Conservation (phyloP, 2,113 vertebrate genomes). For the Microtus oregoni region DNA sequence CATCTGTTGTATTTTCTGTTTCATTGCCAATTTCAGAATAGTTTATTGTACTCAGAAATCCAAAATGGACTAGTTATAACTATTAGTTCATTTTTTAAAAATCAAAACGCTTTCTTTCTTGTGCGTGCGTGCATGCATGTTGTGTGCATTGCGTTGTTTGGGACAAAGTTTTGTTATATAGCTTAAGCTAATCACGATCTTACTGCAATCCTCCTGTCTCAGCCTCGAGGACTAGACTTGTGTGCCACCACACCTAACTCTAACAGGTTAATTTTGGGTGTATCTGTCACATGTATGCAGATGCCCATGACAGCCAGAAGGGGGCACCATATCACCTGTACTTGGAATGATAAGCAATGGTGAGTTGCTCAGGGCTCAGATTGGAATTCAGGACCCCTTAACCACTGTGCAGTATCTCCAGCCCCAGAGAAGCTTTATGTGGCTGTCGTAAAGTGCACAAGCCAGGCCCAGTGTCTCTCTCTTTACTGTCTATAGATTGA, state of each 20-base stretch:
- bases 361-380: not conserved
- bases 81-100: not conserved
- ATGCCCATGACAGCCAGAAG: not conserved
- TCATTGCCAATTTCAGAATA: not conserved
- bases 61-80: not conserved
- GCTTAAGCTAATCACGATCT: not conserved
- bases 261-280: not conserved
- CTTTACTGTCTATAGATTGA: not conserved
- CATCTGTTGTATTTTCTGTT: not conserved
- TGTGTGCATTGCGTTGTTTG: not conserved
- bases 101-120: not conserved
- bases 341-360: not conserved
- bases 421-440: no score
- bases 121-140: not conserved
- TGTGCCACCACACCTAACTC: not conserved
- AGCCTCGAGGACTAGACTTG: not conserved
- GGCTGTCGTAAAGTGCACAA: not conserved
- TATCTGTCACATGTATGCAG: not conserved
- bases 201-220: not conserved
- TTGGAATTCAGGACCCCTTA: not conserved
- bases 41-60: not conserved
- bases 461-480: not conserved
- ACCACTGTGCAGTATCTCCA: not conserved
- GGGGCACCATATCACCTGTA: not conserved
- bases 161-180: not conserved